Evolutionary conservation across 2,888 invertebrate species (phyloP).

Genomic region (Cephonodes hylas): DNA sequence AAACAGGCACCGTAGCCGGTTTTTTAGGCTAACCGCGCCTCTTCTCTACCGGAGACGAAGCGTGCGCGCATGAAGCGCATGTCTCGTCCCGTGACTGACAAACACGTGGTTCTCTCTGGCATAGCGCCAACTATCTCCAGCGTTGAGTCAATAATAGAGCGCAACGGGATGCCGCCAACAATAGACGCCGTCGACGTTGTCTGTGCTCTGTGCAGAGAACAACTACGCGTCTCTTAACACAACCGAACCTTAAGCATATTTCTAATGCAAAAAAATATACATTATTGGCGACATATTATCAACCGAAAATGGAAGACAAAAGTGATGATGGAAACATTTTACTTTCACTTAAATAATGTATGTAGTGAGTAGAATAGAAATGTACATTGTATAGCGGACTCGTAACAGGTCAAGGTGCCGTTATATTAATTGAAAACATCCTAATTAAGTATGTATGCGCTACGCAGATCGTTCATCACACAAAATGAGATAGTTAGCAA

Average conservation of each 20-base stretch:
- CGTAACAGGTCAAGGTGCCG: not conserved
- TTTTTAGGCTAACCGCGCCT: constrained; percentile 36
- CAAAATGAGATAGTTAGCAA: constrained; percentile 13
- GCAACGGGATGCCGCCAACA: constrained; percentile 79
- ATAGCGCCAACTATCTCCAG: constrained; percentile 77
- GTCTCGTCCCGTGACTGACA: constrained; percentile 70
- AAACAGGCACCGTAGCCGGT: constrained; percentile 32
- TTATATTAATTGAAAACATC: not conserved
- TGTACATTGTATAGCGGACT: too few relatives aligned
- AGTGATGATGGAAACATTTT: too few relatives aligned
- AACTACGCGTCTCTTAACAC: not conserved
- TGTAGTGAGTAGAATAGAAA: not conserved
- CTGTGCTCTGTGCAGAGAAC: constrained; percentile 5
- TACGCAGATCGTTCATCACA: not conserved
- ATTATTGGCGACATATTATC: not conserved
- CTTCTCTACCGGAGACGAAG: constrained; percentile 32
- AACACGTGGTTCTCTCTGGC: constrained; percentile 76
- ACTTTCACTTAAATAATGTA: not conserved
- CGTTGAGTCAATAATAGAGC: constrained; percentile 80
- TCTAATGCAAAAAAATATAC: not conserved
- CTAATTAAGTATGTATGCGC: not conserved
- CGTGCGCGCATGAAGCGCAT: constrained; percentile 46
- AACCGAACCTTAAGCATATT: not conserved
- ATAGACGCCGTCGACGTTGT: constrained; percentile 65
- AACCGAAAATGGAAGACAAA: too few relatives aligned